Evolutionary conservation across 2,113 vertebrate species (phyloP).

Genomic region (Octodon degus): DNA sequence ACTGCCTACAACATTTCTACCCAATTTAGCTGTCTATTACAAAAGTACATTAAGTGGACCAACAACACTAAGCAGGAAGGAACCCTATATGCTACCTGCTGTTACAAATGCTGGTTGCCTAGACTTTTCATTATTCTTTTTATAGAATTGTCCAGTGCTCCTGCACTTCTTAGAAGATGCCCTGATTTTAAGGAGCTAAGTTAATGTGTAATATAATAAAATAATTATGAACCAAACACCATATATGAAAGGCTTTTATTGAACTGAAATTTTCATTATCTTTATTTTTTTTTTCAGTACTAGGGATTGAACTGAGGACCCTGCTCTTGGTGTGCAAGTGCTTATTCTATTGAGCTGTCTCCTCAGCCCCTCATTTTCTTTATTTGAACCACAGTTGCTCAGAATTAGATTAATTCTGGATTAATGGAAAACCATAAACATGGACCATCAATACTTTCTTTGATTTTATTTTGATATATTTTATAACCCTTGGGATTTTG

Average conservation of each 20-base stretch:
- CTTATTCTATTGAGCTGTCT: no score
- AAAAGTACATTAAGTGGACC: not conserved
- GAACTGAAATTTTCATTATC: not conserved
- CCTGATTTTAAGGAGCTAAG: not conserved
- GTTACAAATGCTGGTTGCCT: not conserved
- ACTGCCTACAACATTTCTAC: not conserved
- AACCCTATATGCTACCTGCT: not conserved
- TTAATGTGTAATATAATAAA: not conserved
- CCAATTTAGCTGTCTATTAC: not conserved
- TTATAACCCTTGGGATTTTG: not conserved
- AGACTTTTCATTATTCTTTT: not conserved
- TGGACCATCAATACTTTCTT: not conserved
- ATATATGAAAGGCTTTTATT: not conserved
- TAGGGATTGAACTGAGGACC: no score
- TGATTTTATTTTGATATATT: slow-evolving; percentile 50
- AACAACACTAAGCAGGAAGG: not conserved
- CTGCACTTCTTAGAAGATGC: not conserved
- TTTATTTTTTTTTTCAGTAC: no score
- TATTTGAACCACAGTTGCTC: not conserved
- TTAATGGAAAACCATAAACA: not conserved
- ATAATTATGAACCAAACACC: not conserved
- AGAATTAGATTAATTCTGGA: not conserved
- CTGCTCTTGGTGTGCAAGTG: no score
- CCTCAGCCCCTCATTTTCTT: not conserved
- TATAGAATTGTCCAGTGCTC: not conserved